These are phyloP conservation scores for Xestia xanthographa DNA, from an alignment of 2,888 invertebrate species.

Conservation along the genomic window DNA sequence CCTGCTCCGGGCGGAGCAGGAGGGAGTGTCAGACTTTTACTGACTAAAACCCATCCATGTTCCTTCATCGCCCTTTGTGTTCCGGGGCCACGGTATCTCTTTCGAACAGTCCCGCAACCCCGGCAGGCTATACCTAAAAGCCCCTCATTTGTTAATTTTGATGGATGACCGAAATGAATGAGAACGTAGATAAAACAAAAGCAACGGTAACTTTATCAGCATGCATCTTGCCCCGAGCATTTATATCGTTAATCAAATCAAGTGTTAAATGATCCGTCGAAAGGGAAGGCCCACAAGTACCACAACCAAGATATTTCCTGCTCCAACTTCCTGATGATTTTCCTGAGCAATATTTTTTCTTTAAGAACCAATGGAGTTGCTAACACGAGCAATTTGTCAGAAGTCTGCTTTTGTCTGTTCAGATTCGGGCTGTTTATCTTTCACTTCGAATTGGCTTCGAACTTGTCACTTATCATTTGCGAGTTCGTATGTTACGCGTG, in stretches of 20 bases:
- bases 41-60: no score
- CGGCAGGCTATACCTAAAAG: no score
- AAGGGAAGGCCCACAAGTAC: constrained; percentile 72
- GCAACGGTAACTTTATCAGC: constrained; percentile 39
- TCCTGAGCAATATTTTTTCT: constrained; percentile 82
- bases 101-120: no score
- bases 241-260: constrained; percentile 83
- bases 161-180: constrained; percentile 27
- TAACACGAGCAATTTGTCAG: constrained; percentile 85
- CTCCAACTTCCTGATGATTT: constrained; percentile 79
- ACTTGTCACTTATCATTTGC: constrained; percentile 64
- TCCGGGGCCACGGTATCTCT: no score
- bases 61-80: no score
- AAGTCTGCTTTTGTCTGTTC: constrained; percentile 79
- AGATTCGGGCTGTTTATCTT: constrained; percentile 77
- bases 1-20: no score
- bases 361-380: constrained; percentile 83
- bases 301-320: constrained; percentile 79
- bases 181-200: constrained; percentile 20
- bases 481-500: constrained; percentile 46
- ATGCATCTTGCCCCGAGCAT: constrained; percentile 65
- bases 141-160: constrained; percentile 44
- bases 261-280: constrained; percentile 82
- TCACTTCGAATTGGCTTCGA: constrained; percentile 67
- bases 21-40: no score